Evolutionary conservation across 2,888 invertebrate genomes (phyloP), one percentile per base, ranked within the genome.

Genomic region (Napeogenes inachia): DNA sequence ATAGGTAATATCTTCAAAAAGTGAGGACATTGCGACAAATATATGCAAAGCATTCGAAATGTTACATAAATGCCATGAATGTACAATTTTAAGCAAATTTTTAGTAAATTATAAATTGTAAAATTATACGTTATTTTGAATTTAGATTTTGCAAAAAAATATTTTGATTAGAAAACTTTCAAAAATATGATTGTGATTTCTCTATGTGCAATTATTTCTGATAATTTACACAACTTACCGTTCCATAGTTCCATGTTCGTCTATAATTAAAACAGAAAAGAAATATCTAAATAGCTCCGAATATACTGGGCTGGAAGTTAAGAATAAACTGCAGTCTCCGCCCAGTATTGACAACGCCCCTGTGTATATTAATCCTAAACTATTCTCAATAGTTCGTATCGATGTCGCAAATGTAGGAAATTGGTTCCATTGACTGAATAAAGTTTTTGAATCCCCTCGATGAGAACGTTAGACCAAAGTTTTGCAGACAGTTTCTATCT

Each of bases 341-440:
- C 66, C 64, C 46, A 57, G 60, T 55, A 59, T 61, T 62, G 62
- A 66, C 61, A 60, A 61, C 60, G 68, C 67, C 63, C 64, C 56
- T 58, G 68, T 69, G 73, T 73, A 73, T 76, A 80, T 78, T 81
- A 80, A 78, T 76, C 74, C 71, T 68, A 73, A 76, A 75, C 73
- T 71, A 75, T 73, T 73, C 73, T 70, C 72, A 57, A 67, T 58
- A 58, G 64, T 74, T 73, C 67, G 74, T 76, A 80, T 78, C 74
- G 74, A 76, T 79, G 80, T 80, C 79, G 77, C 79, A 76, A 75
- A 78, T 78, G 77, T 77, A 76, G 79, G 79, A 81, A 82, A 83
- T 83, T 80, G 79, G 77, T 79, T 81, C 77, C 79, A 80, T 76
- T 78, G 80, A 74, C 73, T 77, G 73, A 70, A 68, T 73, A 78